Evolutionary conservation across 2,797 vertebrate genomes (phyloP).

Genomic region (Periparus ater): DNA sequence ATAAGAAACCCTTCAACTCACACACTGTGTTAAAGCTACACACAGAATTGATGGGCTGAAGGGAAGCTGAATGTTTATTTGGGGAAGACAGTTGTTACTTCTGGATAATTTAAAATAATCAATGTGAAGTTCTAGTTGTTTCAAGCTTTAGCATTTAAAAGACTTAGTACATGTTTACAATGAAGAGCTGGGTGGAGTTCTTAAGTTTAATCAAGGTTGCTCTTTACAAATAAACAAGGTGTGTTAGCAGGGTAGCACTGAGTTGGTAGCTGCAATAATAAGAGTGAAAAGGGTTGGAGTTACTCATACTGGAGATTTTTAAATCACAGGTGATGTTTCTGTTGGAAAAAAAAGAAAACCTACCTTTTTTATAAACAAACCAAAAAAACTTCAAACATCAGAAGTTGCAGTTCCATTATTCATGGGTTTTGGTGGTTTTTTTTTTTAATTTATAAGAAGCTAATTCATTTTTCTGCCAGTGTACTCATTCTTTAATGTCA

Average conservation of each 20-base stretch:
- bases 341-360: neutral
- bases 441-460: neutral
- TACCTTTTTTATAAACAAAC: neutral
- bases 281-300: neutral
- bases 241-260: neutral
- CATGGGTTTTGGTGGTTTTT: neutral
- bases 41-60: neutral
- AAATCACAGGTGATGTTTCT: neutral
- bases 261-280: neutral
- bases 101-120: neutral
- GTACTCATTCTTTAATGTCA: constrained; percentile 55
- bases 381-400: neutral
- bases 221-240: neutral
- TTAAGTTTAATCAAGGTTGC: neutral
- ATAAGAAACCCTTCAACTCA: neutral
- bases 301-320: neutral
- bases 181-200: neutral
- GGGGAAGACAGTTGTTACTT: neutral
- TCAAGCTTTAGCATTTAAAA: neutral
- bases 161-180: neutral
- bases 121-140: neutral
- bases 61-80: neutral
- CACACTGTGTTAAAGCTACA: neutral
- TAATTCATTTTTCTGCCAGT: constrained; percentile 57
- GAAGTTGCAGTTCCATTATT: constrained; percentile 40